These are phyloP conservation scores for Pantala flavescens DNA, from an alignment of 1,140 invertebrate genomes.

Conservation along the genomic window DNA sequence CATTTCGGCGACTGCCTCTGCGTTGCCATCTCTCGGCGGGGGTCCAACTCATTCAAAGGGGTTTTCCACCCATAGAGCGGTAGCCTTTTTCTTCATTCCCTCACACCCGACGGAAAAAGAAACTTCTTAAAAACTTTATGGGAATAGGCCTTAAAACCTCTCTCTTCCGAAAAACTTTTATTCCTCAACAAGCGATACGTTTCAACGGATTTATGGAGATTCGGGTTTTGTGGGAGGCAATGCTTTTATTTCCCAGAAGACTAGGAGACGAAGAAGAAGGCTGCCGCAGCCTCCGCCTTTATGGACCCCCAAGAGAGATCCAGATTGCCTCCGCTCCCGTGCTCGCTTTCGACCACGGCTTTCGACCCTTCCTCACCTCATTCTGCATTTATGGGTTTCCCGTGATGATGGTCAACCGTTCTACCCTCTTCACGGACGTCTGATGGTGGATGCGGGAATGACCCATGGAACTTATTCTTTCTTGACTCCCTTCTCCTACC, in stretches of 20 bases:
- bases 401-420: no score
- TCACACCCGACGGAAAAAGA: background rate
- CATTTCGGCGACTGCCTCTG: background rate
- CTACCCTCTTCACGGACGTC: no score
- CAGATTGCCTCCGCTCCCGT: slow-evolving; percentile 1
- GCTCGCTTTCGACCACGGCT: background rate
- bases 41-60: background rate
- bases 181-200: background rate
- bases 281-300: background rate
- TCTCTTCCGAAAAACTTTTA: background rate
- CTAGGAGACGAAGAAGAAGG: no score
- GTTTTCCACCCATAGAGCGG: background rate
- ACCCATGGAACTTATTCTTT: no score
- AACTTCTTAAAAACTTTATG: background rate
- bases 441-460: no score
- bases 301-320: background rate
- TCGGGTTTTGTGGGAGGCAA: background rate
- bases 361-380: no score
- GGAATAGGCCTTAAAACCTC: background rate
- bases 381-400: no score
- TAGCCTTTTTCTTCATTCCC: background rate
- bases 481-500: no score
- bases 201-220: slow-evolving; percentile 1
- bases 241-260: background rate
- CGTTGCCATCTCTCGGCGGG: background rate